These are phyloP conservation scores for Diadophis punctatus DNA, from an alignment of 2,113 vertebrate genomes.

Conservation along the genomic window DNA sequence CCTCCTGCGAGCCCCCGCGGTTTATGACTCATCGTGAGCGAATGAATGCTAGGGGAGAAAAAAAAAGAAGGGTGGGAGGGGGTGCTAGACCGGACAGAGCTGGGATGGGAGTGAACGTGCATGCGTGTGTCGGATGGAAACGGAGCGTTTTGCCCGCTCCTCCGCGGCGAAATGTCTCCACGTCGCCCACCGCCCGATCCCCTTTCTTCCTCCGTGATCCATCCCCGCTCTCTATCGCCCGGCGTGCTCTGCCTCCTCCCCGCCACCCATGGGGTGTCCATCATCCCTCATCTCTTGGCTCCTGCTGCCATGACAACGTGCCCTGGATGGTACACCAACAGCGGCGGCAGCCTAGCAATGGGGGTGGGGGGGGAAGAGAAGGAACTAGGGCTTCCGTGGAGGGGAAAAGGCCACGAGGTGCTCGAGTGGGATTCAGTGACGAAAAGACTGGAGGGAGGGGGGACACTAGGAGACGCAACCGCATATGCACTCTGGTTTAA, in stretches of 20 bases:
- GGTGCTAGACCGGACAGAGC: neutral
- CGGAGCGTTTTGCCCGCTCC: neutral
- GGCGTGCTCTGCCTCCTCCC: neutral
- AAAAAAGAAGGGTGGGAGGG: neutral
- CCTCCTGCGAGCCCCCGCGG: neutral
- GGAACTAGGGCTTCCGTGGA: too few species aligned
- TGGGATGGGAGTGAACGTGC: neutral
- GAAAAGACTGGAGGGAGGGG: neutral
- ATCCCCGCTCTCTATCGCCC: neutral
- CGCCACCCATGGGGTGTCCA: constrained; percentile 12
- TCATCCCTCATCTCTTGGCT: constrained; percentile 28
- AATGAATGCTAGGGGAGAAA: neutral
- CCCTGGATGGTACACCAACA: constrained; percentile 4
- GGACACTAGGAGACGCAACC: neutral
- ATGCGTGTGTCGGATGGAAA: neutral
- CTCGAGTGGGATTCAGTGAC: neutral
- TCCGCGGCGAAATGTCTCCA: neutral
- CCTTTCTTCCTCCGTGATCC: neutral
- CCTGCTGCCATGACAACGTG: constrained; percentile 24
- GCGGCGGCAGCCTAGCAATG: neutral
- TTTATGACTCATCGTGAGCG: neutral
- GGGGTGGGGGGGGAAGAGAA: neutral
- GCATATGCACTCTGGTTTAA: neutral
- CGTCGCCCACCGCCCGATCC: neutral
- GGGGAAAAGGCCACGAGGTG: neutral